Evolutionary conservation across 2,888 invertebrate species (phyloP), one percentile per base, ranked within the genome.

Genomic region (Caenorhabditis imperialis): DNA sequence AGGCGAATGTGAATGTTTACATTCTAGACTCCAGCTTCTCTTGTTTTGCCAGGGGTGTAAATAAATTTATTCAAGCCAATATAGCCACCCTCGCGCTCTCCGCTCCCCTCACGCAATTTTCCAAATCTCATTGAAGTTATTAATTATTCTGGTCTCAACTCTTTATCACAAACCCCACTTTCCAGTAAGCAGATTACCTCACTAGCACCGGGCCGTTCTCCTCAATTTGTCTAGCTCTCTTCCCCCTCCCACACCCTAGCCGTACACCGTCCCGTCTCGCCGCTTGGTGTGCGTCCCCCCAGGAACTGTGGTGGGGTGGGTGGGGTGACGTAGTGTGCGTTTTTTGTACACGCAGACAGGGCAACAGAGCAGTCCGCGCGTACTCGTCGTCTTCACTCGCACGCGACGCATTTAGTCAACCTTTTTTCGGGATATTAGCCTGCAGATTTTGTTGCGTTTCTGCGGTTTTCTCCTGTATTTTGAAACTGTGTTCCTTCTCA

Each of bases 271-370:
- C 18, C 37, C n/a, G n/a, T 23, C 27, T 45, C 27, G 18, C 12
- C 35, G 42, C 16, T 18, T 23, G 40, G 42, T 30, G 30, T 53
- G 53, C 62, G 62, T 37, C 35, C 33, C 27, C 23, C 22, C 33
- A 44, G 42, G 62, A 45, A 62, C 62, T 45, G 62, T 62, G 62
- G 37, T 45, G 62, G 7, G 45, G n/a, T n/a, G n/a, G n/a, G n/a
- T n/a, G 27, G 14, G n/a, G 22, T 33, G 18, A 7, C n/a, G 33
- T 22, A 45, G 33, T 27, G 35, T 25, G 35, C 2, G 27, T 23
- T 12, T 22, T 22, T 7, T n/a, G 20, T 30, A 45, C 37, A 35
- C 51, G 51, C 51, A 62, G 62, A 53, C 53, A 38, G 1, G n/a
- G 6, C 62, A 42, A 51, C 51, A 25, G 51, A 61, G 61, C 51